Percentiles rank a stretch among this genome's conserved stretches.
phyloP scores from a whole-genome alignment of 2,113 vertebrate genomes.

The Pachypanchax playfairii region DNA sequence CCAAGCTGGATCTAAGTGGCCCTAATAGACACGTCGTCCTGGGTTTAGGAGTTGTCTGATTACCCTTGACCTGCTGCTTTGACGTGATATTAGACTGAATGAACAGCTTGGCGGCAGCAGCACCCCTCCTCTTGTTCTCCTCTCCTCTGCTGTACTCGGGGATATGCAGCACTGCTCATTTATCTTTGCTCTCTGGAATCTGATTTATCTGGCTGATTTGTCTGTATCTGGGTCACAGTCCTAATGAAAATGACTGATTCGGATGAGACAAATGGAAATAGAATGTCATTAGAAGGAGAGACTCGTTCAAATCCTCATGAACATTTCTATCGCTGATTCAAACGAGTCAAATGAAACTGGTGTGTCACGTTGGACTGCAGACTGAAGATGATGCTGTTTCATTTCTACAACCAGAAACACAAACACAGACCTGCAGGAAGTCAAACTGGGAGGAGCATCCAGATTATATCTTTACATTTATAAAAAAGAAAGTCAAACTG shows the following conservation, averaged over 20 bases:
- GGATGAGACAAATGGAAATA: slow-evolving; percentile 34
- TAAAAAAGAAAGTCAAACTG: too few species aligned
- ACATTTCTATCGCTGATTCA: slow-evolving; percentile 57
- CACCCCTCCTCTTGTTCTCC: neutral
- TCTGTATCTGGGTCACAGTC: slow-evolving; percentile 61
- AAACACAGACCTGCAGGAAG: too few species aligned
- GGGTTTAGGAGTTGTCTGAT: slow-evolving; percentile 36
- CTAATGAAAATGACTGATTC: slow-evolving; percentile 57
- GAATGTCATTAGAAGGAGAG: slow-evolving; percentile 51
- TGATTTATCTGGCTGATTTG: slow-evolving; percentile 47
- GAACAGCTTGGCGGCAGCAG: slow-evolving; percentile 11
- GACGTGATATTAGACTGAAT: slow-evolving; percentile 26
- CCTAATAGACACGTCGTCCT: slow-evolving; percentile 38
- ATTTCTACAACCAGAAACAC: slow-evolving; percentile 46
- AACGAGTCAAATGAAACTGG: slow-evolving; percentile 52
- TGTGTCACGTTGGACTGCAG: slow-evolving; percentile 43
- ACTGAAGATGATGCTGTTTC: slow-evolving; percentile 40
- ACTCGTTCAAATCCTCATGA: slow-evolving; percentile 42
- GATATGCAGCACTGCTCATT: slow-evolving; percentile 29
- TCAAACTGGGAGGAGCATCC: too few species aligned
- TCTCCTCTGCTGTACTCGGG: slow-evolving; percentile 14
- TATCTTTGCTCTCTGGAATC: slow-evolving; percentile 22
- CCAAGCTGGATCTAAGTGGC: slow-evolving; percentile 30
- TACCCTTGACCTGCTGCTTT: slow-evolving; percentile 51
- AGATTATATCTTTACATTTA: too few species aligned